Evolutionary conservation across 2,113 vertebrate genomes (phyloP).

Genomic region (Arenaria interpres): DNA sequence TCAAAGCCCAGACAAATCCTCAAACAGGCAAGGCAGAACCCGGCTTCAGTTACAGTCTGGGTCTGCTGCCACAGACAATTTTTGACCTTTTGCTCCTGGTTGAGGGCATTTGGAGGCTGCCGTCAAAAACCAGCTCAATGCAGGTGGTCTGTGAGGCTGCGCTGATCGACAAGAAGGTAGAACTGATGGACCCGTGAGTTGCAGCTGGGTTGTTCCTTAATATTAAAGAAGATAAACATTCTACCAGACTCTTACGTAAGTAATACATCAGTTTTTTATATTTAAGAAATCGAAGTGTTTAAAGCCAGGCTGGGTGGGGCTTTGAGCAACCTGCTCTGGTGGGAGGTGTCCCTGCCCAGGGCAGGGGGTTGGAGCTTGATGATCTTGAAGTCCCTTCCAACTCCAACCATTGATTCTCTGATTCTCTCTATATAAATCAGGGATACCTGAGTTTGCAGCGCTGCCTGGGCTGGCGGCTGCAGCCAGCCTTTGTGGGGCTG

Average conservation of each 20-base stretch:
- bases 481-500: not conserved
- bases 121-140: not conserved
- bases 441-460: accelerated
- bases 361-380: too few species aligned
- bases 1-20: not conserved
- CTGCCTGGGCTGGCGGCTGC: accelerated
- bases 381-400: too few species aligned
- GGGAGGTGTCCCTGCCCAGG: too few species aligned
- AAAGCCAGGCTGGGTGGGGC: too few species aligned
- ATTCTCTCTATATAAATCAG: not conserved
- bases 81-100: not conserved
- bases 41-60: accelerated
- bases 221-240: not conserved
- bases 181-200: accelerated
- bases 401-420: too few species aligned
- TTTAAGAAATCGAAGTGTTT: too few species aligned
- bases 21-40: not conserved
- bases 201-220: not conserved
- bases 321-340: too few species aligned
- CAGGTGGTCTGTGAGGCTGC: not conserved
- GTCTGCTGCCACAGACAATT: not conserved
- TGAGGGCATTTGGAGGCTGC: not conserved
- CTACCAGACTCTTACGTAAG: not conserved
- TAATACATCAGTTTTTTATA: not conserved
- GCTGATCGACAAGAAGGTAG: accelerated